Percentiles rank a stretch among this genome's conserved stretches.
Conservation (phyloP, 2,888 invertebrate species). For the Nephrotoma flavescens region DNA sequence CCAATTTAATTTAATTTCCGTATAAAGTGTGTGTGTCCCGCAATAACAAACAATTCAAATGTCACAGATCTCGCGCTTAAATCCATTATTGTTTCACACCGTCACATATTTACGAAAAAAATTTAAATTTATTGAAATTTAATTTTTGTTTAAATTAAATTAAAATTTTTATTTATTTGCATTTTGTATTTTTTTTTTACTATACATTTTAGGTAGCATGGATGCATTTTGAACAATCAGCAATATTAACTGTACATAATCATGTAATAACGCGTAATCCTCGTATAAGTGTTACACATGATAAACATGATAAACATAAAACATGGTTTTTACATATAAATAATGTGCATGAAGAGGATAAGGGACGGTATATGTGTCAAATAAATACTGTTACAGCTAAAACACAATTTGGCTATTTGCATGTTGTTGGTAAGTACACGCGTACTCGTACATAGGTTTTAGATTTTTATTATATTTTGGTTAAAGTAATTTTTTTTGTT, state of each 20-base stretch:
- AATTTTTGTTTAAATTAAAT: not conserved
- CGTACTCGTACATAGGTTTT: not conserved
- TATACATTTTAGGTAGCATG: slow-evolving; percentile 62
- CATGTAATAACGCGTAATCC: slow-evolving; percentile 90
- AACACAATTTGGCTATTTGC: slow-evolving; percentile 81
- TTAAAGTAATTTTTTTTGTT: not conserved
- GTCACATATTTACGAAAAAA: not conserved
- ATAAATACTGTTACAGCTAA: slow-evolving; percentile 86
- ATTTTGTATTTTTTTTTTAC: slow-evolving; percentile 12
- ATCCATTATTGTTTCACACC: not conserved
- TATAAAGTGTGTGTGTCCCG: too few relatives aligned
- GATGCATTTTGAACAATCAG: slow-evolving; percentile 92
- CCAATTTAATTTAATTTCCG: too few relatives aligned
- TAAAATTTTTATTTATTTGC: not conserved
- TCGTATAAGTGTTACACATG: slow-evolving; percentile 79
- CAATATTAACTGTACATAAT: slow-evolving; percentile 83
- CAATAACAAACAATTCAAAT: too few relatives aligned
- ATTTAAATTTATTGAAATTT: not conserved
- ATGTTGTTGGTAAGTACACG: slow-evolving; percentile 68
- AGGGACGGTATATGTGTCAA: slow-evolving; percentile 88
- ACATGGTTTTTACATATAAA: slow-evolving; percentile 88
- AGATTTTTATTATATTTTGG: not conserved
- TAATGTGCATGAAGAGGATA: slow-evolving; percentile 82
- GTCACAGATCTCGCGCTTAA: not conserved
- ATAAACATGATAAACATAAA: slow-evolving; percentile 65